Percentiles rank a stretch among this genome's conserved stretches.
These are phyloP conservation scores for Girardinichthys multiradiatus DNA, from an alignment of 2,113 vertebrate genomes.

Conservation along the genomic window DNA sequence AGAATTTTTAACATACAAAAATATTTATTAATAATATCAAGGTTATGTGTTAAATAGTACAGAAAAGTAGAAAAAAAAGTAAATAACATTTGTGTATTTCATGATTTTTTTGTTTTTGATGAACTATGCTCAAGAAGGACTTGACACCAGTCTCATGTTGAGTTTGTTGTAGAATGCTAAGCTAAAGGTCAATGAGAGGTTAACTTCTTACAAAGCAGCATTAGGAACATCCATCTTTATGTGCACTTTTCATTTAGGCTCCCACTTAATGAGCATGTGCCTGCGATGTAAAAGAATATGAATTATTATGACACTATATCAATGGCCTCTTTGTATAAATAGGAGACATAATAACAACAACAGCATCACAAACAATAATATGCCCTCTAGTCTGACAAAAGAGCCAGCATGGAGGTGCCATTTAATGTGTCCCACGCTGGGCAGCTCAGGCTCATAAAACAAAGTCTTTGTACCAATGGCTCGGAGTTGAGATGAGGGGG, in stretches of 20 bases:
- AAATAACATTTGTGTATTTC: not conserved
- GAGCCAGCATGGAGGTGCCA: conserved; percentile 75
- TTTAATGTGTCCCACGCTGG: conserved; percentile 84
- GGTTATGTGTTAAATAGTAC: not conserved
- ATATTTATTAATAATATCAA: not conserved
- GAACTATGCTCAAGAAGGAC: not conserved
- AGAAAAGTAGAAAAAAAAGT: not conserved
- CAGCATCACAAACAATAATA: conserved; percentile 75
- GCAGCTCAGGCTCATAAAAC: conserved; percentile 79
- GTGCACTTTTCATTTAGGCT: conserved; percentile 33
- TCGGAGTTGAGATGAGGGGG: conserved; percentile 81
- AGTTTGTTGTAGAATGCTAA: conserved; percentile 24
- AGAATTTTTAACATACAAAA: not conserved
- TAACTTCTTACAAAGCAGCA: conserved; percentile 63
- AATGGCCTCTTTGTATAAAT: conserved; percentile 69
- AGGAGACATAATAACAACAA: conserved; percentile 70
- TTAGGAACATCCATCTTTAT: conserved; percentile 57
- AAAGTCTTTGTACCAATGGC: conserved; percentile 80
- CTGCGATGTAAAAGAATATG: conserved; percentile 50
- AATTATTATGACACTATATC: conserved; percentile 72
- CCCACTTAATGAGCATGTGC: conserved; percentile 67
- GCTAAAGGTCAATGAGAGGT: conserved; percentile 63
- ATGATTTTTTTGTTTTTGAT: not conserved
- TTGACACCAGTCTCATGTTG: conserved; percentile 23
- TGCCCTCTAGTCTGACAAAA: conserved; percentile 71